phyloP scores from a whole-genome alignment of 2,888 invertebrate species.

The Drosophila prolongata region DNA sequence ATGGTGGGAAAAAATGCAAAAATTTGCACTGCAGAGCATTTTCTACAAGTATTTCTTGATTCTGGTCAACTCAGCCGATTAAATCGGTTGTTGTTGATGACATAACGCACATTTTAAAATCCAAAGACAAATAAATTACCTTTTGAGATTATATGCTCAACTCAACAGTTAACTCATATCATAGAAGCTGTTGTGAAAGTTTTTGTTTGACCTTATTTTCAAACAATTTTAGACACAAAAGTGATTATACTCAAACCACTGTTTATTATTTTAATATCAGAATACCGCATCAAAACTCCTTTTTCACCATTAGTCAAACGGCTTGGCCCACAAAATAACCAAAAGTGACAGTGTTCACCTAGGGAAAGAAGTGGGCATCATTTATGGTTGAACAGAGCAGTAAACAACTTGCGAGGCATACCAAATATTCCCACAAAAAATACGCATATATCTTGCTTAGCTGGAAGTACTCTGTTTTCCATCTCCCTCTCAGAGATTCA shows the following conservation, averaged over 20 bases:
- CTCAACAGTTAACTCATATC: no score
- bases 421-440: slow-evolving; percentile 46
- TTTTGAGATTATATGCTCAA: no score
- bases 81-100: no score
- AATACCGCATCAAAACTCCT: not conserved
- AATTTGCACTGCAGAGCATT: not conserved
- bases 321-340: not conserved
- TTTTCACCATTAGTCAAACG: slow-evolving; percentile 8
- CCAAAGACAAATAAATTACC: no score
- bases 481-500: slow-evolving; percentile 51
- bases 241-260: not conserved
- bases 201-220: no score
- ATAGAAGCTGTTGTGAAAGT: no score
- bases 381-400: slow-evolving; percentile 45
- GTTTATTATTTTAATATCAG: not conserved
- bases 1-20: not conserved
- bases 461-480: slow-evolving; percentile 11
- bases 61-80: no score
- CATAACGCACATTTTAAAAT: no score
- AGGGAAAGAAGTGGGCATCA: slow-evolving; percentile 20
- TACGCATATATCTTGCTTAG: slow-evolving; percentile 32
- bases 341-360: slow-evolving; percentile 14
- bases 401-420: slow-evolving; percentile 55
- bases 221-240: no score
- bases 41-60: not conserved